Evolutionary conservation across 1,140 invertebrate genomes (phyloP).

Genomic region (Cephus cinctus): DNA sequence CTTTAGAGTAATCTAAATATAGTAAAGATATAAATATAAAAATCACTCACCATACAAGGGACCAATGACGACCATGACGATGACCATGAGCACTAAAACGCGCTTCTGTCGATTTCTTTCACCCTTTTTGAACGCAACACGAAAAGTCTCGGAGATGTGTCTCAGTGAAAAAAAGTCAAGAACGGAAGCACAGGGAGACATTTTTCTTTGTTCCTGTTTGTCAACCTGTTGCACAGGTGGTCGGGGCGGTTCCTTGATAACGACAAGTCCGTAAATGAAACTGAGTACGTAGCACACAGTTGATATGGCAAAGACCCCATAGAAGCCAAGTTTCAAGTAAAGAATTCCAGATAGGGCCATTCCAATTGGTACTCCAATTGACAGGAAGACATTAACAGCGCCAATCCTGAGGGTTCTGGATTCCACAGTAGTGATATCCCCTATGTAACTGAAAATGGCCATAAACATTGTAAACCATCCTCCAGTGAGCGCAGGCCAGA

Average conservation of each 20-base stretch:
- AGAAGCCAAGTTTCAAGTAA: constrained; percentile 72
- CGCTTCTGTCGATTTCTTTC: constrained; percentile 69
- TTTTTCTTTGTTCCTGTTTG: constrained; percentile 18
- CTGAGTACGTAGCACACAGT: constrained; percentile 71
- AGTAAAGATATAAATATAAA: too few species aligned
- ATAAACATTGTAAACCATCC: constrained; percentile 88
- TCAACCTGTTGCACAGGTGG: constrained; percentile 38
- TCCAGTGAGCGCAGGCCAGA: constrained; percentile 77
- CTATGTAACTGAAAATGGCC: constrained; percentile 87
- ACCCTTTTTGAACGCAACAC: constrained; percentile 73
- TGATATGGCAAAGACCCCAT: constrained; percentile 75
- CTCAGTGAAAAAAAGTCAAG: constrained; percentile 70
- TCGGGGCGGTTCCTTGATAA: constrained; percentile 60
- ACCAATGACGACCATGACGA: constrained; percentile 80
- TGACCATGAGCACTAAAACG: constrained; percentile 73
- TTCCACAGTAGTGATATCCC: constrained; percentile 78
- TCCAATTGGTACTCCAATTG: constrained; percentile 76
- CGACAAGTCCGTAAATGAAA: constrained; percentile 68
- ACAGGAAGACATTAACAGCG: constrained; percentile 79
- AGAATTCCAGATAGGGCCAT: constrained; percentile 73
- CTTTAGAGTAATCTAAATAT: too few species aligned
- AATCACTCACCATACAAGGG: constrained; percentile 78
- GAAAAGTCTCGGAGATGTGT: constrained; percentile 72
- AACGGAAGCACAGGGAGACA: constrained; percentile 46
- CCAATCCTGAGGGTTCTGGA: constrained; percentile 80